Conservation (phyloP, 2,797 vertebrate species). For the Characodon lateralis region DNA sequence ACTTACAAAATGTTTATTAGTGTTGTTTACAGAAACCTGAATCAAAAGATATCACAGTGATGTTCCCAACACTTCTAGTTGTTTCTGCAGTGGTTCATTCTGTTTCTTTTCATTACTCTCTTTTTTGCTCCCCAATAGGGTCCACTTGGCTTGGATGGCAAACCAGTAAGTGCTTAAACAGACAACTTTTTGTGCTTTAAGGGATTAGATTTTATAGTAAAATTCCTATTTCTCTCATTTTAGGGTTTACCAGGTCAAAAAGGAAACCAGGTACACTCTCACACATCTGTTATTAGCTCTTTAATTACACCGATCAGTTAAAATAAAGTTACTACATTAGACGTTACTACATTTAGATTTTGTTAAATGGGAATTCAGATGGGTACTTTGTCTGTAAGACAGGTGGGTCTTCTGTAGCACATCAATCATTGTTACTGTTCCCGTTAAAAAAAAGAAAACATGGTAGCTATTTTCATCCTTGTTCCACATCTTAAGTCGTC, state of each 20-base stretch:
- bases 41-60: background rate
- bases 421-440: conserved; percentile 56
- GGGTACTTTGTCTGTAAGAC: conserved; percentile 34
- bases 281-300: conserved; percentile 29
- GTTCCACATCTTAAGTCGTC: conserved; percentile 58
- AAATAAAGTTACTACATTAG: conserved; percentile 6
- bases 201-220: conserved; percentile 18
- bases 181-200: background rate
- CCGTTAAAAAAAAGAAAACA: conserved; percentile 14
- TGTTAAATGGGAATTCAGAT: conserved; percentile 28
- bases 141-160: conserved; percentile 94
- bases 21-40: background rate
- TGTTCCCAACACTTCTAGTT: conserved; percentile 1
- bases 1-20: background rate
- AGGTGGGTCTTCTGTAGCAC: conserved; percentile 33
- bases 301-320: conserved; percentile 24
- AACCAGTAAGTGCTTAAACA: conserved; percentile 88
- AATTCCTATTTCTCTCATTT: conserved; percentile 32
- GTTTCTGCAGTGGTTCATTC: conserved; percentile 3
- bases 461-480: conserved; percentile 50
- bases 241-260: conserved; percentile 82
- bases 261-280: conserved; percentile 76
- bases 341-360: background rate
- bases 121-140: conserved; percentile 79
- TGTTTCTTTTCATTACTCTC: conserved; percentile 8